A percentile compares a stretch with the other conserved stretches of the same genome.
These are phyloP conservation scores for Spialia ferax DNA, from an alignment of 2,888 invertebrate species.

Conservation along the genomic window DNA sequence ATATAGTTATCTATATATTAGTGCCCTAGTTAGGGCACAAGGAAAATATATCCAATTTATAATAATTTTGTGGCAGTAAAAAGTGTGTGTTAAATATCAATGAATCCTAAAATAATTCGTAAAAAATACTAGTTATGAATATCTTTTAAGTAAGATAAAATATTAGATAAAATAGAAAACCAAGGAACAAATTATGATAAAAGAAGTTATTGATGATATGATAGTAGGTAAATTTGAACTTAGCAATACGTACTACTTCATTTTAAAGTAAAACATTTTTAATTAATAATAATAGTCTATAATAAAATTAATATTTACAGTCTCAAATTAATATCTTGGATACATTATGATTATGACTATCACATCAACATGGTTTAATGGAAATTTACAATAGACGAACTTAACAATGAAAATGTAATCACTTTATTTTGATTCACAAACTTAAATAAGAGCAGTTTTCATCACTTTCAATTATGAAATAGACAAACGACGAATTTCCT, in stretches of 20 bases:
- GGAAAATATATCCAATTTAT: too few relatives aligned
- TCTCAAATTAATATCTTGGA: slow-evolving; percentile 54
- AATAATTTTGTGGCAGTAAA: too few relatives aligned
- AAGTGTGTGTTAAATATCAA: too few relatives aligned
- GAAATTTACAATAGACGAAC: slow-evolving; percentile 12
- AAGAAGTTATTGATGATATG: neutral
- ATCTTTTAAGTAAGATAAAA: too few relatives aligned
- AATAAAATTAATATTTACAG: slow-evolving; percentile 61
- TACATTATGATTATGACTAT: slow-evolving; percentile 28
- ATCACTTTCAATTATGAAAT: neutral
- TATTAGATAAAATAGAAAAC: too few relatives aligned
- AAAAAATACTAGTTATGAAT: too few relatives aligned
- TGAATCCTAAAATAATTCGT: too few relatives aligned
- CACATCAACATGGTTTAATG: slow-evolving; percentile 27
- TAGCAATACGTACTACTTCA: neutral
- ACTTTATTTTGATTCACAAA: neutral
- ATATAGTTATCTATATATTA: too few relatives aligned
- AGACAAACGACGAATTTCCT: neutral
- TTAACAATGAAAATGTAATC: slow-evolving; percentile 1
- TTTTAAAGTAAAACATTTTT: slow-evolving; percentile 8
- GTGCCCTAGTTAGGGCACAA: too few relatives aligned
- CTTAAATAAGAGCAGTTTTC: neutral
- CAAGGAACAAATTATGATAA: too few relatives aligned
- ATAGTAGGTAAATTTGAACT: neutral
- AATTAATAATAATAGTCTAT: slow-evolving; percentile 30